Base-by-base conservation (phyloP, 2,113 vertebrate genomes). In the Cyprinus carpio region DNA sequence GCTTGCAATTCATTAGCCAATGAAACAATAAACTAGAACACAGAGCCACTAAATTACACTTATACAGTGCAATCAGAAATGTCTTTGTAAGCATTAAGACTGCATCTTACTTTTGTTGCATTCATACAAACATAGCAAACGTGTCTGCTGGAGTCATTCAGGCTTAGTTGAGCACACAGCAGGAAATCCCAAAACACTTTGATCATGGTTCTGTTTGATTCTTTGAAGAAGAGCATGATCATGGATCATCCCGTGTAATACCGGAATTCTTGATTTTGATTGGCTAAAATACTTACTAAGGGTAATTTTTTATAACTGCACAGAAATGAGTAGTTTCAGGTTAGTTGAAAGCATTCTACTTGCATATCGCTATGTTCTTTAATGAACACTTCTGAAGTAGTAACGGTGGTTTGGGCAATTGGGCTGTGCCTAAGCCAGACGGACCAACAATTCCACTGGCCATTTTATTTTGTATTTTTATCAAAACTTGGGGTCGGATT, bases 161-260 rank as follows among this genome's bases (percentile, higher is more conserved):
- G 11, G 31, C 56, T 79, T 40, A 79, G 75, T 34, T 77, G 29
- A 77, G 51, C 27, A 58, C 75, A 58, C 29, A 77, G 76, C 54
- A 79, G 76, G 56, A 79, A 62, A 79, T 79, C 76, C 31, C 12
- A 62, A n/a, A 40, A n/a, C 56, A 40, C 76, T 62, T 40, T n/a
- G 76, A 60, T 62, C 76, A 4, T 62, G 34, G 20, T 60, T 5
- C 11, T 8, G 29, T 34, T 77, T 77, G 51, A 12, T 77, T 25
- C 76, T 40, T 46, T 79, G 1, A 40, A 60, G 31, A 62, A 43
- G 15, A 40, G 46, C 15, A 2, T 64, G 23, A n/a, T 64, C n/a
- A 64, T 27, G 62, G 62, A 27, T 64, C 25, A 65, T n/a, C 1
- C 12, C 0, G 25, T 6, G 25, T 65, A 29, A 15, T 29, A 40